These are phyloP conservation scores for Nemopilema nomurai DNA, from an alignment of 30 jellyfish, hydroid and myxozoan genomes.

Conservation along the genomic window DNA sequence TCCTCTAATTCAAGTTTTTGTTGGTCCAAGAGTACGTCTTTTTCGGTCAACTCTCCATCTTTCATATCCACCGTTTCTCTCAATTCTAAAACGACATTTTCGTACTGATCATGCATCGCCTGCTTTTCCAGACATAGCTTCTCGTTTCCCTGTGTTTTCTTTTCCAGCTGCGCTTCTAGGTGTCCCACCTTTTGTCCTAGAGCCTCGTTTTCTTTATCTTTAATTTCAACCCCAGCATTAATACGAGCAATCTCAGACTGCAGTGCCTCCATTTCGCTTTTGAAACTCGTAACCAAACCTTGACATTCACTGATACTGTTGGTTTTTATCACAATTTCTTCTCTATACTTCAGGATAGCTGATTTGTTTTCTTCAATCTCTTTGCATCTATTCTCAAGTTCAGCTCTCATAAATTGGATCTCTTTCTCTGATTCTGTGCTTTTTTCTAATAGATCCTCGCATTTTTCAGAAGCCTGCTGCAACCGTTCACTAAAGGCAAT, in stretches of 20 bases:
- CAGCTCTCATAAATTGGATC: neutral
- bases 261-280: slow-evolving; percentile 10
- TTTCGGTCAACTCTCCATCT: neutral
- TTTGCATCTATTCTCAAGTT: neutral
- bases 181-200: neutral
- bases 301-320: slow-evolving; percentile 10
- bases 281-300: slow-evolving; percentile 1
- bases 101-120: neutral
- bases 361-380: neutral
- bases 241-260: slow-evolving; percentile 25
- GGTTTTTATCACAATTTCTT: neutral
- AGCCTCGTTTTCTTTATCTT: neutral
- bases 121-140: neutral
- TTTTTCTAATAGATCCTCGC: neutral
- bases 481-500: neutral
- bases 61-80: neutral
- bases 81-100: neutral
- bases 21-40: neutral
- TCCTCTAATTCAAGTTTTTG: neutral
- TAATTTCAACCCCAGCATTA: slow-evolving; percentile 27
- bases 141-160: neutral
- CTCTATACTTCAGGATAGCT: neutral
- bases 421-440: neutral
- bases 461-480: neutral
- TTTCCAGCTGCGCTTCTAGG: neutral